Conservation (phyloP, 2,888 invertebrate genomes). For the Neuroscelio doddi region DNA sequence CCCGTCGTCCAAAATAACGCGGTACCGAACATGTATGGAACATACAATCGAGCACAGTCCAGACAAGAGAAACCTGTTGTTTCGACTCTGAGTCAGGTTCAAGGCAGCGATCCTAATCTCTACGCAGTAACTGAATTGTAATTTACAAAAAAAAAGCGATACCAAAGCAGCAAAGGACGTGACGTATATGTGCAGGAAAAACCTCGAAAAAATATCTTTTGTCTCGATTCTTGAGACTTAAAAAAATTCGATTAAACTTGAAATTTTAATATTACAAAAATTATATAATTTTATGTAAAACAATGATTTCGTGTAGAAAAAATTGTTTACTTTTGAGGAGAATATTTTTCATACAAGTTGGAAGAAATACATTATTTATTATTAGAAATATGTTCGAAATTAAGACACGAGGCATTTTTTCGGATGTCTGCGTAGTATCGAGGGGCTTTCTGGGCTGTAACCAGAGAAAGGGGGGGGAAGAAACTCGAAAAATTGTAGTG, state of each 20-base stretch:
- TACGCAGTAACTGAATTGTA: constrained; percentile 85
- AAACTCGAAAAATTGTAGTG: constrained; percentile 33
- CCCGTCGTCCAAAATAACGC: constrained; percentile 57
- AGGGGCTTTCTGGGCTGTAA: background rate
- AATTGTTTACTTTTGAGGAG: background rate
- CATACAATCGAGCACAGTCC: constrained; percentile 65
- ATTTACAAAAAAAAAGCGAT: constrained; percentile 48
- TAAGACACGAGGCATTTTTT: background rate
- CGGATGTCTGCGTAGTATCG: background rate
- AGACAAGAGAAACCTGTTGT: constrained; percentile 65
- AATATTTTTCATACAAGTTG: no score
- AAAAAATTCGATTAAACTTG: no score
- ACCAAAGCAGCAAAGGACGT: constrained; percentile 43
- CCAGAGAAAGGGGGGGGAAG: constrained; percentile 10
- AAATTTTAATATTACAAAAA: no score
- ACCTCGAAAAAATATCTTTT: no score
- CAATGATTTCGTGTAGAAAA: background rate
- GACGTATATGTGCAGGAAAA: background rate
- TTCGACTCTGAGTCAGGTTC: constrained; percentile 68
- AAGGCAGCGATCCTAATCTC: constrained; percentile 74
- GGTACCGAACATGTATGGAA: constrained; percentile 71
- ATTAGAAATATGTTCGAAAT: no score
- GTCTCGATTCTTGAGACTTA: no score
- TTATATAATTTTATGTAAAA: background rate
- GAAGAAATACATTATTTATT: no score